Conservation (phyloP, 2,113 vertebrate species). For the Corythaeola cristata region DNA sequence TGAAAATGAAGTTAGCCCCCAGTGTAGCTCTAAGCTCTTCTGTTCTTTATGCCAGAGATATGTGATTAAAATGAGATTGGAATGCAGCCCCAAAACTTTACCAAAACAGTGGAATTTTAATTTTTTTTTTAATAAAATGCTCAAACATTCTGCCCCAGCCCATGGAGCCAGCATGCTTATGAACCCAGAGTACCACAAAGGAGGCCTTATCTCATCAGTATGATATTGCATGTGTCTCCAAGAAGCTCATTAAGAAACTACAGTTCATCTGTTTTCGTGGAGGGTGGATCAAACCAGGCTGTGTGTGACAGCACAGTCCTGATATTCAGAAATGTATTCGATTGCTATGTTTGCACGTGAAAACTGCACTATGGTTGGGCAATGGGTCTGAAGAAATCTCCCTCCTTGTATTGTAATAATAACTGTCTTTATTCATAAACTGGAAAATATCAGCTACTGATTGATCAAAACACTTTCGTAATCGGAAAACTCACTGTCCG, state of each 20-base stretch:
- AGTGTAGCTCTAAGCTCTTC: not conserved
- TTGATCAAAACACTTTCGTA: not conserved
- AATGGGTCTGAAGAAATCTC: not conserved
- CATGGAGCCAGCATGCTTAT: not conserved
- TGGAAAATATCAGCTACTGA: not conserved
- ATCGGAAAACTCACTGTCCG: not conserved
- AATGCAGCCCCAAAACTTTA: conserved; percentile 10
- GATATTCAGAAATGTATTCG: not conserved
- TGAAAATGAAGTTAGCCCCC: not conserved
- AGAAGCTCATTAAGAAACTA: not conserved
- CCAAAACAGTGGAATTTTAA: not conserved
- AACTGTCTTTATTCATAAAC: not conserved
- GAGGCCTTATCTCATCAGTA: conserved; percentile 12
- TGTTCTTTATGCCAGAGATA: not conserved
- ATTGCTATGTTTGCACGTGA: not conserved
- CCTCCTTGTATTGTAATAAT: not conserved
- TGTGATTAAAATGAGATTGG: not conserved
- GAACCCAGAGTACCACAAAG: conserved; percentile 1
- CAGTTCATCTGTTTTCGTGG: not conserved
- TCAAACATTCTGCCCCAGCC: not conserved
- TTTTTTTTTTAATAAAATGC: not conserved
- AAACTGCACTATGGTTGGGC: not conserved
- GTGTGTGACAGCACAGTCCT: not conserved
- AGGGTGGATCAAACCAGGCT: not conserved
- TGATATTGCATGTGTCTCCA: not conserved